A percentile compares a stretch with the other conserved stretches of the same genome.
Evolutionary conservation across 2,797 vertebrate genomes (phyloP).

Genomic region (Tamandua tetradactyla): DNA sequence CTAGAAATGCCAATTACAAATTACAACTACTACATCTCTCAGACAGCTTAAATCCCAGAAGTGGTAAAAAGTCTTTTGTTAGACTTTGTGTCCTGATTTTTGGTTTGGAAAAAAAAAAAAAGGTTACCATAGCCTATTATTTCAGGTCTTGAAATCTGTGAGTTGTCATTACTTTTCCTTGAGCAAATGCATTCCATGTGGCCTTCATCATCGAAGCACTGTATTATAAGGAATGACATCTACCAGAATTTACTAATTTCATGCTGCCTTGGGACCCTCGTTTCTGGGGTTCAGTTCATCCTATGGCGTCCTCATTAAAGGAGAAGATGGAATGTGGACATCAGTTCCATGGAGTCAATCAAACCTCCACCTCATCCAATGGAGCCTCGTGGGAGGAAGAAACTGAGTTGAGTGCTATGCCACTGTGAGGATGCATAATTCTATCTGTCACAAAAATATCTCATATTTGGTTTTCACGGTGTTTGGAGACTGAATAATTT

Average conservation of each 20-base stretch:
- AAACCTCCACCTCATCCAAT: neutral
- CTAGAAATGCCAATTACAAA: conserved; percentile 71
- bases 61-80: conserved; percentile 43
- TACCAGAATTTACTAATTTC: neutral
- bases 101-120: conserved; percentile 68
- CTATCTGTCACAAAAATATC: neutral
- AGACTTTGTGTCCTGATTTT: conserved; percentile 61
- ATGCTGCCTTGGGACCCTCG: neutral
- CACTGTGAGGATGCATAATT: neutral
- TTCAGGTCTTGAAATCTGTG: conserved; percentile 24
- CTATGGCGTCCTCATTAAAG: neutral
- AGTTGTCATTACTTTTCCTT: neutral
- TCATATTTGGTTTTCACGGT: neutral
- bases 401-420: neutral
- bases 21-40: conserved; percentile 50
- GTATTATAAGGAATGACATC: neutral
- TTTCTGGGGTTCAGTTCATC: neutral
- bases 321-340: neutral
- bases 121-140: conserved; percentile 39
- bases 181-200: neutral
- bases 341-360: neutral
- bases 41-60: conserved; percentile 56
- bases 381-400: neutral
- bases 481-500: neutral
- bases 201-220: neutral